Evolutionary conservation across 2,888 invertebrate genomes (phyloP).

Genomic region (Lasioglossum vierecki): DNA sequence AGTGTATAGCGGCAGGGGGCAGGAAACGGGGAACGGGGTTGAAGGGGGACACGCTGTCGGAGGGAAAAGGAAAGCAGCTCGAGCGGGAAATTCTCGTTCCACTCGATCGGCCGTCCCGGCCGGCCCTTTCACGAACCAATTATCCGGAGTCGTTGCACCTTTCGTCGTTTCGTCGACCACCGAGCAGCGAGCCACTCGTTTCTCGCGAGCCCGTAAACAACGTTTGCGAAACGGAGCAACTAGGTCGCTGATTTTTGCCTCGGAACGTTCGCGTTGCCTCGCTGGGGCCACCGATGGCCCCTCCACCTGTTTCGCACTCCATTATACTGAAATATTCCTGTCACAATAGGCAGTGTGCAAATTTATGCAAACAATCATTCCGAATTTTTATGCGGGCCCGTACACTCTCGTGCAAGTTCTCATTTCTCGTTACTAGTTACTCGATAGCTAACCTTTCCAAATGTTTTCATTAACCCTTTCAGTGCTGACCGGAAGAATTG

Average conservation of each 20-base stretch:
- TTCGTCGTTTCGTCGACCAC: conserved; percentile 18
- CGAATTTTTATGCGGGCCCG: neutral
- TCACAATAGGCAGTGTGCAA: neutral
- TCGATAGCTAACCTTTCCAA: neutral
- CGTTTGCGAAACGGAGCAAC: conserved; percentile 1
- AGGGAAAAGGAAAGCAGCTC: conserved; percentile 39
- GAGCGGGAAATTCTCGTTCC: conserved; percentile 57
- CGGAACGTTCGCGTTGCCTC: neutral
- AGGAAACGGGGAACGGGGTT: neutral
- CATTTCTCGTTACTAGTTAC: neutral
- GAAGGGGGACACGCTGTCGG: neutral
- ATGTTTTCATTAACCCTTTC: neutral
- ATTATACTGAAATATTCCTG: neutral
- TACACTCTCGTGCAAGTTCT: neutral
- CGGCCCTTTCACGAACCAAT: conserved; percentile 55
- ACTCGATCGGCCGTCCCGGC: conserved; percentile 38
- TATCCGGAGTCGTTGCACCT: conserved; percentile 38
- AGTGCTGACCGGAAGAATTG: too few species aligned
- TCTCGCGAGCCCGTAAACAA: conserved; percentile 32
- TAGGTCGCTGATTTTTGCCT: neutral
- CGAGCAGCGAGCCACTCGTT: conserved; percentile 8
- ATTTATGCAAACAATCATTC: neutral
- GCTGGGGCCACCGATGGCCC: neutral
- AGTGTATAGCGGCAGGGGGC: conserved; percentile 8
- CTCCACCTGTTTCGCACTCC: neutral